Evolutionary conservation across 2,797 vertebrate genomes (phyloP), one percentile per base, ranked within the genome.

Genomic region (Percopsis omiscomaycus): DNA sequence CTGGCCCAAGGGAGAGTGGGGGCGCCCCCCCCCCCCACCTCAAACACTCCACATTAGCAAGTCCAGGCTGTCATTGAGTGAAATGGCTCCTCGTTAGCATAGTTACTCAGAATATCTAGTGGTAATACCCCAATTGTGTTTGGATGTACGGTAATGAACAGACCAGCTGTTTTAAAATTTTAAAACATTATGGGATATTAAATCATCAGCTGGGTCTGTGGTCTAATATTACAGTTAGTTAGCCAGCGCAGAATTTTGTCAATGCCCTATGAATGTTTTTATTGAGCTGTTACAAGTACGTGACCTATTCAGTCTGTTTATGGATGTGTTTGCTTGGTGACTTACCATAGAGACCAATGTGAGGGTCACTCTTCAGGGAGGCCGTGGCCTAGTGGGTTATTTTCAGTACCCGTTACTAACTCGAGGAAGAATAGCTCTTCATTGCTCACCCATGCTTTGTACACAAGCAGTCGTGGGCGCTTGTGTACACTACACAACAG

Each of bases 321-420:
- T 59, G 69, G 71, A 45, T 65, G 54, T 84, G 81, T 84, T 85
- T 84, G 69, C 72, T 64, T 57, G 68, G 56, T 47, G 64, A 58
- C 81, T 71, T 75, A 71, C 77, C 84, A 80, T 85, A 84, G 85
- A 86, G 74, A 85, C 80, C 77, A 75, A 69, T 59, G 68, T 83
- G 81, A 83, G 86, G 83, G 87, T 89, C 84, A 85, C 84, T 77
- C 81, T 74, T 66, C 71, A 72, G 60, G 61, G 72, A 76, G 65
- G 55, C 55, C 69, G 69, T 55, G 68, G 57, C 59, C 53, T 44
- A 53, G 60, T 61, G 42, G 78, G 81, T 83, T 90, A 88, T 88
- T 89, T 88, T 82, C 80, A 83, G 82, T 80, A 66, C 63, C 73
- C 75, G 84, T 88, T 88, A 83, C 86, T 65, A 79, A 59, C 84